These are phyloP conservation scores for Rhaphigaster nebulosa DNA, from an alignment of 2,888 invertebrate genomes.

Conservation along the genomic window DNA sequence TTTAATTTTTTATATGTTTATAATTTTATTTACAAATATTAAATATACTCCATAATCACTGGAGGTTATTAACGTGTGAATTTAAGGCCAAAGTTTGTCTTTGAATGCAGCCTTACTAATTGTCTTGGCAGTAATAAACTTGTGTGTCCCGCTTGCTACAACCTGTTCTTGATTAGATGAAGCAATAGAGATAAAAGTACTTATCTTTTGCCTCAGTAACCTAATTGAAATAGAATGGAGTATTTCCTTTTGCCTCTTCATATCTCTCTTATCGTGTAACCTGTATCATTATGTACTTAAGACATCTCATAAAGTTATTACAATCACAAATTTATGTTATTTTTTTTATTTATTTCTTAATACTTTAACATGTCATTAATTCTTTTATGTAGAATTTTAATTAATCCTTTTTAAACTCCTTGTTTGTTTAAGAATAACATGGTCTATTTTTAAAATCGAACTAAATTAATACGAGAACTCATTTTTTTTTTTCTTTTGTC, in stretches of 20 bases:
- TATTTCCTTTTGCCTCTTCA: background rate
- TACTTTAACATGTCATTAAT: background rate
- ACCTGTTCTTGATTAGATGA: conserved; percentile 13
- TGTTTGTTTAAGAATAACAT: too few species aligned
- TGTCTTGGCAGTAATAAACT: background rate
- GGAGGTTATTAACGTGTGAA: background rate
- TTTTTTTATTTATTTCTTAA: too few species aligned
- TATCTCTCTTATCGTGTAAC: background rate
- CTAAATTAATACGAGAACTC: too few species aligned
- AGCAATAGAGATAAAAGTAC: background rate
- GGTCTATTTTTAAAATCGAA: too few species aligned
- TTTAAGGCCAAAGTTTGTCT: background rate
- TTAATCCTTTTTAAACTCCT: too few species aligned
- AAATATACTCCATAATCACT: background rate
- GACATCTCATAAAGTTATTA: background rate
- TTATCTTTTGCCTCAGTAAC: conserved; percentile 38
- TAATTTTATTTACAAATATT: background rate
- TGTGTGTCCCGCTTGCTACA: background rate
- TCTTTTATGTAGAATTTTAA: too few species aligned
- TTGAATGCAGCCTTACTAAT: background rate
- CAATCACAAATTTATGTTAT: background rate
- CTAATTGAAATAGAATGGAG: conserved; percentile 9
- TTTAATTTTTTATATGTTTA: background rate
- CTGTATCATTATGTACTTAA: background rate
- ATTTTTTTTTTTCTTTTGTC: too few species aligned